Evolutionary conservation across 2,113 vertebrate genomes (phyloP), one percentile per base, ranked within the genome.

Genomic region (Podarcis muralis): DNA sequence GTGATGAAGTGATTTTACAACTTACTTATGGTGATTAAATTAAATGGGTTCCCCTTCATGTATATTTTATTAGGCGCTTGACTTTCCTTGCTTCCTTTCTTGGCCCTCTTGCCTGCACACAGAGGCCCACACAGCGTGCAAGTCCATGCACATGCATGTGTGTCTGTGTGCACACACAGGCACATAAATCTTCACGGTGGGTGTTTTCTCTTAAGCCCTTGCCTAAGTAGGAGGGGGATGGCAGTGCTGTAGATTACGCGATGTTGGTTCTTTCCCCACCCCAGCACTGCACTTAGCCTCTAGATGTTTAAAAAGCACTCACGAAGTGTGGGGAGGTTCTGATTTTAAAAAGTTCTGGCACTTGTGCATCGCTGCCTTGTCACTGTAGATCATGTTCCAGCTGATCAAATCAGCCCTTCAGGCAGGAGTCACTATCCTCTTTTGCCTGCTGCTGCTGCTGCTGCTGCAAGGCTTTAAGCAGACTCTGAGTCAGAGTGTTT

Each of bases 281-380:
- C 32, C 79, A 32, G 7, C 66, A 35, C 37, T 69, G 62, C 62
- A 84, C 87, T 23, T 77, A 82, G 5, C 59, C 27, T 5, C 23
- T 1, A 53, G 88, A 86, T 82, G 83, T 81, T 0, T 30, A 83
- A 53, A 81, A 91, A 93, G 20, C 57, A 22, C 72, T 89, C 5
- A n/a, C 92, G 88, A 89, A 79, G 88, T 88, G 87, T 93, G 53
- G 85, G 48, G 1, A 1, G 89, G 81, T 81, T 86, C 18, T 87
- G 92, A 94, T 94, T 84, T 94, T 92, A 93, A 94, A 94, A 93
- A 84, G 89, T 89, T 95, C 88, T 96, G 96, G 94, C 95, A 92
- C 71, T 92, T 94, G 86, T 88, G 94, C 84, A 88, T 90, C 93
- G 89, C 89, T 89, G 65, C 90, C 92, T 92, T 97, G 96, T 96